phyloP scores from a whole-genome alignment of 2,113 vertebrate species.

The Thalassoma bifasciatum region DNA sequence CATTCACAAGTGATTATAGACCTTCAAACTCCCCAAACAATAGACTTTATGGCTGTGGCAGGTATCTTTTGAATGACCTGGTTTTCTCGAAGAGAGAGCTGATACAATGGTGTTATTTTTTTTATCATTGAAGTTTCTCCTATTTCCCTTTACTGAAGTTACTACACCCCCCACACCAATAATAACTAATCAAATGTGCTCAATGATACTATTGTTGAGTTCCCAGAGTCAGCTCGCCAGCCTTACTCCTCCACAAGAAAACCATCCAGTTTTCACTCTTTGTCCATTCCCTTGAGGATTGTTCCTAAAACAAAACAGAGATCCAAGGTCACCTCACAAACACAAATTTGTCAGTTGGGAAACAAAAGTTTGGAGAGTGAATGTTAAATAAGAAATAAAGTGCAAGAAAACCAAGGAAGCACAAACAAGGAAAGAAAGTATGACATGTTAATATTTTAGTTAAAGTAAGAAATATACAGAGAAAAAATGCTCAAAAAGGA shows the following conservation, averaged over 20 bases:
- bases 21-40: slow-evolving; percentile 83
- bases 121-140: slow-evolving; percentile 93
- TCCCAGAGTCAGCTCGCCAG: slow-evolving; percentile 90
- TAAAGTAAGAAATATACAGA: slow-evolving; percentile 19
- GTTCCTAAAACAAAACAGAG: slow-evolving; percentile 96
- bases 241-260: slow-evolving; percentile 95
- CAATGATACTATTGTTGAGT: slow-evolving; percentile 92
- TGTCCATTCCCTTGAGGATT: slow-evolving; percentile 92
- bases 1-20: slow-evolving; percentile 62
- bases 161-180: too few species aligned
- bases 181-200: slow-evolving; percentile 89
- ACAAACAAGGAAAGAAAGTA: background rate
- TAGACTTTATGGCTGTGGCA: slow-evolving; percentile 88
- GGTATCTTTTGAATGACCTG: slow-evolving; percentile 90
- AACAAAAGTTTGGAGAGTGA: slow-evolving; percentile 20
- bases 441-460: slow-evolving; percentile 43
- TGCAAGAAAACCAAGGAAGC: background rate
- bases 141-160: slow-evolving; percentile 97
- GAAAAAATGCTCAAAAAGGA: too few species aligned
- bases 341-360: slow-evolving; percentile 2
- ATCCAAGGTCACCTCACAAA: slow-evolving; percentile 80
- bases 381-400: slow-evolving; percentile 16
- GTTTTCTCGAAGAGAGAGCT: slow-evolving; percentile 95
- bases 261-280: slow-evolving; percentile 97
- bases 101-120: slow-evolving; percentile 94